Evolutionary conservation across 2,113 vertebrate genomes (phyloP).

Genomic region (Bubo blakistoni): DNA sequence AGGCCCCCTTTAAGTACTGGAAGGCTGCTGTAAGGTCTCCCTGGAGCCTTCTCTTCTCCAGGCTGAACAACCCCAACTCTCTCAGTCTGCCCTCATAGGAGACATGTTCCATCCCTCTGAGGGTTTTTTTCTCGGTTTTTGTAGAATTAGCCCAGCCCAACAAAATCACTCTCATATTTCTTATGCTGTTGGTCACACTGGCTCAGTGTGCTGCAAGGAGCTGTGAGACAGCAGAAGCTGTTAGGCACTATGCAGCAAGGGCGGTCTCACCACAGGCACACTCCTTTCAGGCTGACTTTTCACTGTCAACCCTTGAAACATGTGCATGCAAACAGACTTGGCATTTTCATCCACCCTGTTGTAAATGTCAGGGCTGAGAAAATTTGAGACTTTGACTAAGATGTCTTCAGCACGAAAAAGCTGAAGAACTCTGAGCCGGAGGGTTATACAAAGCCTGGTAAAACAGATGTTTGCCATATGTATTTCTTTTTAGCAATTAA

Average conservation of each 20-base stretch:
- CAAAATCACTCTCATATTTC: neutral
- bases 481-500: conserved; percentile 36
- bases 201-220: neutral
- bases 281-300: neutral
- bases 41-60: neutral
- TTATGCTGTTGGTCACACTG: neutral
- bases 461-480: conserved; percentile 25
- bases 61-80: neutral
- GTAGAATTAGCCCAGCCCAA: neutral
- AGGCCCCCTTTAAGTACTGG: neutral
- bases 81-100: neutral
- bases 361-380: neutral
- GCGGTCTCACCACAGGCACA: neutral
- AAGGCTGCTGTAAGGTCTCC: neutral
- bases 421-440: neutral
- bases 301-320: neutral
- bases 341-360: neutral
- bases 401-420: neutral
- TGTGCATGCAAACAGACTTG: neutral
- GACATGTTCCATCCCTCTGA: neutral
- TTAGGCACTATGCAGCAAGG: neutral
- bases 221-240: neutral
- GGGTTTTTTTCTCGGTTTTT: neutral
- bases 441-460: neutral
- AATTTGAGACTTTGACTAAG: neutral